phyloP scores from a whole-genome alignment of 1,140 invertebrate species.

The Drusus annulatus region DNA sequence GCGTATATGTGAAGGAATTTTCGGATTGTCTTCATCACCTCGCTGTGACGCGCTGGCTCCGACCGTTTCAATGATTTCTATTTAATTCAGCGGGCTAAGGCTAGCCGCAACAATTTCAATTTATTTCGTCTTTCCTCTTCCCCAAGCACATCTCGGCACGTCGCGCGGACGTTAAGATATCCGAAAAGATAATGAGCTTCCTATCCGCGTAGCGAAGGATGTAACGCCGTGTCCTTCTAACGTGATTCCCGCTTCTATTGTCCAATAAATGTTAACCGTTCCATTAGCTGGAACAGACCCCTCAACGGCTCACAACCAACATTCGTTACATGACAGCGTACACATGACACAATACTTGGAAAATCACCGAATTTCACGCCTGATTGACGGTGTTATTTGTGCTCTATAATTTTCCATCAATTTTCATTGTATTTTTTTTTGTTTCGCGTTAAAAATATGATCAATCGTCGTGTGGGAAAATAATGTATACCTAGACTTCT shows the following conservation, averaged over 20 bases:
- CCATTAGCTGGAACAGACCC: neutral
- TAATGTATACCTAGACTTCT: neutral
- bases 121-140: conserved; percentile 10
- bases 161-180: conserved; percentile 42
- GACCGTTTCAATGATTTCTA: conserved; percentile 6
- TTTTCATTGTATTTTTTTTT: too few species aligned
- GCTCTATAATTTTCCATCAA: too few species aligned
- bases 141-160: conserved; percentile 32
- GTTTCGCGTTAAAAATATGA: too few species aligned
- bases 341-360: too few species aligned
- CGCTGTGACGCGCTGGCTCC: conserved; percentile 1
- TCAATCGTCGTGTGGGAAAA: neutral
- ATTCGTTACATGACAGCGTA: too few species aligned
- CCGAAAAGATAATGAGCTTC: conserved; percentile 46
- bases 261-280: conserved; percentile 18
- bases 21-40: conserved; percentile 37
- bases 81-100: conserved; percentile 15
- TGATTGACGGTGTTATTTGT: too few species aligned
- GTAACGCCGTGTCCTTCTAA: conserved; percentile 38
- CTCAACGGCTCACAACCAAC: too few species aligned
- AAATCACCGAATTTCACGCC: too few species aligned
- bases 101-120: neutral
- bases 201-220: conserved; percentile 48
- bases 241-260: conserved; percentile 16
- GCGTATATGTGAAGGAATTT: conserved; percentile 52